Evolutionary conservation across 2,888 invertebrate genomes (phyloP), one percentile per base, ranked within the genome.

Genomic region (Ferdinandea cuprea): DNA sequence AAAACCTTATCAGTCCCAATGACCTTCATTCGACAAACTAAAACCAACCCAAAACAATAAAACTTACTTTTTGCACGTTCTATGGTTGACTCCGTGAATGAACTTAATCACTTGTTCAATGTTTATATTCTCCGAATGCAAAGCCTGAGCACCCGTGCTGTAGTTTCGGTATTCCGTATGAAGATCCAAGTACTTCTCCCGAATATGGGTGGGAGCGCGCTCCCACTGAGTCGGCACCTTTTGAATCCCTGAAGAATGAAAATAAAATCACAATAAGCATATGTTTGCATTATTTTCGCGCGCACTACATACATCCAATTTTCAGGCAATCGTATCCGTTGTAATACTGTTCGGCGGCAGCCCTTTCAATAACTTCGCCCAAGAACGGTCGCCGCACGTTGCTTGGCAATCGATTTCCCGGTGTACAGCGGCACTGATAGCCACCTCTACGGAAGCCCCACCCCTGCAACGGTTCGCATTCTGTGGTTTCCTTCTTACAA

Each of bases 361-460:
- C 97, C 85, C 98, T 92, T 91, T 99, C 99, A 11, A 99, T 92
- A 79, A 99, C 94, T 92, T 98, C 97, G 0, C 99, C 99, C 25
- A 98, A 93, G 92, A 95, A 99, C 0, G 99, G 98, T 65, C 97
- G 93, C 65, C 98, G 93, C 30, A 97, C 97, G 73, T 96, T 94
- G 87, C 95, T 94, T 0, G 99, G 99, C 86, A 98, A 92, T 65
- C 99, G 93, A 90, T 92, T 95, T 0, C 98, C 97, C 0, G 99
- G 98, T 87, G 94, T 93, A 91, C 99, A 99, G 85, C 97, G 93
- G 89, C 98, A 98, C 89, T 98, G 97, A 91, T 98, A 99, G 6
- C 98, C 98, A 59, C 99, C 99, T 88, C 99, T 93, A 65, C 98
- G 93, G 91, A 97, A 98, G 44, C 99, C 99, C 96, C 96, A 99